These are phyloP conservation scores for Oryzias woworae DNA, from an alignment of 2,113 vertebrate genomes.

Conservation along the genomic window DNA sequence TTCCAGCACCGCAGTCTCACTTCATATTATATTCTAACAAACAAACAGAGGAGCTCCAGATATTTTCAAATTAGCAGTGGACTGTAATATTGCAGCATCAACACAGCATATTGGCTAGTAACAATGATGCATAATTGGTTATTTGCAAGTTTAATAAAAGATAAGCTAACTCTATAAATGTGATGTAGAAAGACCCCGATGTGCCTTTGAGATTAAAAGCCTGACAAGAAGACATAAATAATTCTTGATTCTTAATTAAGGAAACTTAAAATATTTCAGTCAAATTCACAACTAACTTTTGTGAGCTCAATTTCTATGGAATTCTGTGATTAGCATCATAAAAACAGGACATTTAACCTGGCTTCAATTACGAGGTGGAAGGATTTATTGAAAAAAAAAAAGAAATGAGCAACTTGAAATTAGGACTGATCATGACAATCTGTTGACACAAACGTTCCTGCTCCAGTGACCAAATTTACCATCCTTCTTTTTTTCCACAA, in stretches of 20 bases:
- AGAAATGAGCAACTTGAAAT: too few species aligned
- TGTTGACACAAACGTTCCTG: too few species aligned
- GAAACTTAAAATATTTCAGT: conserved; percentile 12
- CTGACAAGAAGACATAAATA: conserved; percentile 5
- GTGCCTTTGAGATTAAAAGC: conserved; percentile 4
- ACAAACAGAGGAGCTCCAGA: background rate
- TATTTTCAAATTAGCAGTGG: background rate
- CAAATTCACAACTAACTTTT: conserved; percentile 22
- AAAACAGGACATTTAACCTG: too few species aligned
- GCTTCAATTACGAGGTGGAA: too few species aligned
- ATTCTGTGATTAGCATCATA: conserved; percentile 14
- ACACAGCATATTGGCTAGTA: background rate
- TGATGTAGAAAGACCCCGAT: conserved; percentile 5
- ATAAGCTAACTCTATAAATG: background rate
- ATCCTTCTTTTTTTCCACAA: too few species aligned
- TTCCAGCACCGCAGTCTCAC: background rate
- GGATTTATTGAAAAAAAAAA: too few species aligned
- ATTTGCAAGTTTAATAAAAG: background rate
- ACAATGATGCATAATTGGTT: background rate
- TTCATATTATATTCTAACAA: conserved; percentile 1
- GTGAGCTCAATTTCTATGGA: background rate
- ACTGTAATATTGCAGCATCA: background rate
- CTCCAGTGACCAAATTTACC: too few species aligned
- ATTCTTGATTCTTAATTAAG: conserved; percentile 1
- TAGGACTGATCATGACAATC: too few species aligned